Conservation (phyloP, 2,113 vertebrate species). For the Sceloporus undulatus region DNA sequence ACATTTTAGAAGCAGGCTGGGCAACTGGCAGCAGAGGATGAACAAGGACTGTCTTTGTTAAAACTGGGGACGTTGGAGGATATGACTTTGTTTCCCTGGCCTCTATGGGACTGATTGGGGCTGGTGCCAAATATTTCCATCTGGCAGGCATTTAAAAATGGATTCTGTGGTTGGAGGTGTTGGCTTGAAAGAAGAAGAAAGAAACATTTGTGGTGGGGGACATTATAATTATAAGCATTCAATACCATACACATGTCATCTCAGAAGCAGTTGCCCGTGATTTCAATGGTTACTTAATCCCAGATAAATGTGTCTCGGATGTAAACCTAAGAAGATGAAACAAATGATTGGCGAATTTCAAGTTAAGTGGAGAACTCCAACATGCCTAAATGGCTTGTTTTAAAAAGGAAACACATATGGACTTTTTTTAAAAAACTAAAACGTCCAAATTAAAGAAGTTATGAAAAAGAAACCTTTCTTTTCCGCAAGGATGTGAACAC, state of each 20-base stretch:
- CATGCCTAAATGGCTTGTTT: constrained; percentile 61
- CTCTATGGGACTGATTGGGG: neutral
- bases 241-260: too few species aligned
- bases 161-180: constrained; percentile 50
- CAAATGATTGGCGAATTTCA: too few species aligned
- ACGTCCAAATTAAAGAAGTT: neutral
- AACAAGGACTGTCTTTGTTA: too few species aligned
- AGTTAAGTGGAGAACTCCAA: constrained; percentile 13
- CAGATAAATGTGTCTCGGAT: too few species aligned
- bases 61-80: neutral
- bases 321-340: too few species aligned
- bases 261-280: too few species aligned
- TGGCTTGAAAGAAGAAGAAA: neutral
- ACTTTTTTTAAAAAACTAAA: constrained; percentile 1
- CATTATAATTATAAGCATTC: neutral
- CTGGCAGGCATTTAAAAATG: constrained; percentile 43
- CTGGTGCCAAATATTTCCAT: neutral
- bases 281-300: neutral
- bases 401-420: constrained; percentile 34
- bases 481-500: constrained; percentile 19
- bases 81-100: neutral
- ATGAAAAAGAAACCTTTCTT: constrained; percentile 65
- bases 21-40: too few species aligned
- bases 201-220: constrained; percentile 33
- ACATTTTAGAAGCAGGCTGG: too few species aligned